phyloP scores from a whole-genome alignment of 1,140 invertebrate genomes.

The Paraescarpia echinospica region DNA sequence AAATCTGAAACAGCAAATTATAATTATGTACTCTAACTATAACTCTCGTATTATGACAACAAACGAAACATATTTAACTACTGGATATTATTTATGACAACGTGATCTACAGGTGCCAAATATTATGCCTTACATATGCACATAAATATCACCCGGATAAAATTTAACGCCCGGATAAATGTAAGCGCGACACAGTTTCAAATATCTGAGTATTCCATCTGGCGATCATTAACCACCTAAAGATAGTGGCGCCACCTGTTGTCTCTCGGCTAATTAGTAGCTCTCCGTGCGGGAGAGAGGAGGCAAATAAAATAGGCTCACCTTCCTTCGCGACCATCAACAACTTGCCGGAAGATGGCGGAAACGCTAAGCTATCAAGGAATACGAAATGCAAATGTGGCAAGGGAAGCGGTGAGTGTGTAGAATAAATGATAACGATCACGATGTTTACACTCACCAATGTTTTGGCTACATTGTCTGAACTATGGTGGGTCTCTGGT shows the following conservation, averaged over 20 bases:
- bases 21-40: too few species aligned
- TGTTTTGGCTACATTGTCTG: not conserved
- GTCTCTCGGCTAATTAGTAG: not conserved
- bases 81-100: too few species aligned
- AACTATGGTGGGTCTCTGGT: not conserved
- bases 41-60: too few species aligned
- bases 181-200: too few species aligned
- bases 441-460: not conserved
- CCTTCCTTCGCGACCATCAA: not conserved
- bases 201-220: too few species aligned
- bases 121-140: too few species aligned
- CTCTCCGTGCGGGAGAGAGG: not conserved
- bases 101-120: too few species aligned
- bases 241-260: not conserved
- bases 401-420: conserved; percentile 50
- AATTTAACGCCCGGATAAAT: too few species aligned
- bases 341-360: conserved; percentile 36
- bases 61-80: too few species aligned
- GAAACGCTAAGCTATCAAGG: conserved; percentile 51
- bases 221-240: too few species aligned
- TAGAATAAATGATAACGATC: not conserved
- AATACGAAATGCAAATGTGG: conserved; percentile 52
- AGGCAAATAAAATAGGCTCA: not conserved
- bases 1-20: too few species aligned
- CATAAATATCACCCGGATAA: too few species aligned